Conservation (phyloP, 1,140 invertebrate species). For the Pinna nobilis region DNA sequence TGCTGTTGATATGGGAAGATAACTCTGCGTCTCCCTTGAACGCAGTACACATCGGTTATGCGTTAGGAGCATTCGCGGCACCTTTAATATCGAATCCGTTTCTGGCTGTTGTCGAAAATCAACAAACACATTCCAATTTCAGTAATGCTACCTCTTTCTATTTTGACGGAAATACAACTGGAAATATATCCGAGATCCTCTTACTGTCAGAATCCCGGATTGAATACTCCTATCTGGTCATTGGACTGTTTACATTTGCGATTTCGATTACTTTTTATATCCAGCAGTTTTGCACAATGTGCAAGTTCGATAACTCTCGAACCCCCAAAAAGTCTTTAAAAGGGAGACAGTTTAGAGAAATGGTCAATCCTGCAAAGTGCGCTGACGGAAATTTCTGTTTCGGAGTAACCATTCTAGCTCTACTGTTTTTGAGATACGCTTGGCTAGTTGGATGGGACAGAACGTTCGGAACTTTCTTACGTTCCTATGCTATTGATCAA, state of each 20-base stretch:
- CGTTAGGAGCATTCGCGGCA: constrained; percentile 51
- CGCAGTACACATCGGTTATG: constrained; percentile 52
- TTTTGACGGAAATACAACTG: not conserved
- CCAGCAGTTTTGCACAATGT: constrained; percentile 9
- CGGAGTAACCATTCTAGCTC: constrained; percentile 36
- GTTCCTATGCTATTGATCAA: constrained; percentile 16
- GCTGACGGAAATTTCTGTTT: constrained; percentile 29
- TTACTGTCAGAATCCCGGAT: constrained; percentile 39
- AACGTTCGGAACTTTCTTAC: constrained; percentile 9
- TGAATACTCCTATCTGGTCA: constrained; percentile 44
- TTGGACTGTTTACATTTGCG: constrained; percentile 12
- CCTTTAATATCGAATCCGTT: constrained; percentile 52
- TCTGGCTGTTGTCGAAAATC: constrained; percentile 21
- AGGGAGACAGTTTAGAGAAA: constrained; percentile 26
- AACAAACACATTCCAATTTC: not conserved
- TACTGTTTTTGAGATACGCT: constrained; percentile 49
- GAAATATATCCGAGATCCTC: not conserved
- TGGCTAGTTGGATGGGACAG: constrained; percentile 48
- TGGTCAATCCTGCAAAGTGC: constrained; percentile 48
- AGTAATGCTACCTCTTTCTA: not conserved
- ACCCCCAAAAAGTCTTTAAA: not conserved
- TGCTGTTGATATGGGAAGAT: constrained; percentile 45
- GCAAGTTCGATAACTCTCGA: not conserved
- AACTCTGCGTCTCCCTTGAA: constrained; percentile 50
- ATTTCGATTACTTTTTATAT: constrained; percentile 36